Evolutionary conservation across 2,113 vertebrate species (phyloP).

Genomic region (Antechinus stuartii): DNA sequence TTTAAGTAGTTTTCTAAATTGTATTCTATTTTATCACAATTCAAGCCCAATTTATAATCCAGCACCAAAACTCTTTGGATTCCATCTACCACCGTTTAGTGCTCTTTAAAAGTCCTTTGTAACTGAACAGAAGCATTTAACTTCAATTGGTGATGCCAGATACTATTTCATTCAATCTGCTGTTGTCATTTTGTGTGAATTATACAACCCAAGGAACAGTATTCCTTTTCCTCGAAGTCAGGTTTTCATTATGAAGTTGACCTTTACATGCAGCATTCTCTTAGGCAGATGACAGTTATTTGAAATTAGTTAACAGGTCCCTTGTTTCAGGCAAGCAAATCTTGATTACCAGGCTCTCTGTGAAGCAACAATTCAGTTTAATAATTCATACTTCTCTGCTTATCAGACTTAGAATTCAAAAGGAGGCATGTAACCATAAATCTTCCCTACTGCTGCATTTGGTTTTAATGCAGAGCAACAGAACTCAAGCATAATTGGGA

Average conservation of each 20-base stretch:
- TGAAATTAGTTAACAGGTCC: conserved; percentile 80
- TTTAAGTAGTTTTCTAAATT: not conserved
- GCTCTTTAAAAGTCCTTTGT: not conserved
- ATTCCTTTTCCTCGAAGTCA: conserved; percentile 58
- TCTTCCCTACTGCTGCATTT: conserved; percentile 76
- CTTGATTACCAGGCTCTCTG: conserved; percentile 74
- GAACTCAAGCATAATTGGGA: conserved; percentile 79
- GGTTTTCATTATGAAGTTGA: conserved; percentile 74
- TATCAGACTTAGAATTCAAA: conserved; percentile 80
- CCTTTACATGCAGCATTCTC: conserved; percentile 78
- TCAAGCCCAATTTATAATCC: not conserved
- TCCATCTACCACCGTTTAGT: not conserved
- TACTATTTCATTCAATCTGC: not conserved
- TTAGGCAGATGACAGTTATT: conserved; percentile 76
- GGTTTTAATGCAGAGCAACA: conserved; percentile 76
- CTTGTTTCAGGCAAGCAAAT: conserved; percentile 76
- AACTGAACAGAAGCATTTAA: not conserved
- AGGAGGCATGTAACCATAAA: conserved; percentile 73
- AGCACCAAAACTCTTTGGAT: conserved; percentile 1
- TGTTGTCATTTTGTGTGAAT: conserved; percentile 16
- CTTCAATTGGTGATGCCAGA: not conserved
- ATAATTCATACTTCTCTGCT: conserved; percentile 80
- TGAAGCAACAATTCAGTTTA: conserved; percentile 67
- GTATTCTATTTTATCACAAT: not conserved
- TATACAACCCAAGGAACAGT: conserved; percentile 54